These are phyloP conservation scores for Aspiorhynchus laticeps DNA, from an alignment of 2,113 vertebrate genomes.

Conservation along the genomic window DNA sequence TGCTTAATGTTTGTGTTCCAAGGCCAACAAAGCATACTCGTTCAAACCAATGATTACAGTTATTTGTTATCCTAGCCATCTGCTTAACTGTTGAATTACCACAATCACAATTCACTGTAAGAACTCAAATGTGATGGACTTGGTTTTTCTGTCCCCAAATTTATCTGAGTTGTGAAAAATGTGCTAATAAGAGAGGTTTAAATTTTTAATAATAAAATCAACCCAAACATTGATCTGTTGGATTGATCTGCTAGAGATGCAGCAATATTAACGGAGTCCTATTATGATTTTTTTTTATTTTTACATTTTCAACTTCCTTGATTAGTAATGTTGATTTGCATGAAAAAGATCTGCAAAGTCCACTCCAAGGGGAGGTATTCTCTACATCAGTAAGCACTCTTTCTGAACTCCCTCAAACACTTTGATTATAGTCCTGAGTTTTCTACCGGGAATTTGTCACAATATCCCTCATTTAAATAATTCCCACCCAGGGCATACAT, in stretches of 20 bases:
- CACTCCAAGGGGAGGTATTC: too few relatives aligned
- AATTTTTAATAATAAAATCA: neutral
- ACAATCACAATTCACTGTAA: neutral
- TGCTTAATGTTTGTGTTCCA: neutral
- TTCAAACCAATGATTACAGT: neutral
- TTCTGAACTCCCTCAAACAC: too few relatives aligned
- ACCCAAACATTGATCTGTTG: neutral
- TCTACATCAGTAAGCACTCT: too few relatives aligned
- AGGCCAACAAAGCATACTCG: neutral
- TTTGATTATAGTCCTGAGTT: too few relatives aligned
- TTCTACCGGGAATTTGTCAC: too few relatives aligned
- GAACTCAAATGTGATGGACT: neutral
- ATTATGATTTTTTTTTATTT: too few relatives aligned
- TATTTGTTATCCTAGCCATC: neutral
- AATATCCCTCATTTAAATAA: too few relatives aligned
- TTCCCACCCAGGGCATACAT: neutral
- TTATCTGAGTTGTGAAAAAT: neutral
- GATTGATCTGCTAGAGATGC: neutral
- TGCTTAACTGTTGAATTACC: conserved; percentile 9
- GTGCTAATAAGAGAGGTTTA: neutral
- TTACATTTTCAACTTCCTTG: too few relatives aligned
- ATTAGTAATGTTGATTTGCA: too few relatives aligned
- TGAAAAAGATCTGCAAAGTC: too few relatives aligned
- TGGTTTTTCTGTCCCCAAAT: neutral
- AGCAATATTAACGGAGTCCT: neutral